phyloP scores from a whole-genome alignment of 1,140 invertebrate species.

The Pachypsylla venusta region DNA sequence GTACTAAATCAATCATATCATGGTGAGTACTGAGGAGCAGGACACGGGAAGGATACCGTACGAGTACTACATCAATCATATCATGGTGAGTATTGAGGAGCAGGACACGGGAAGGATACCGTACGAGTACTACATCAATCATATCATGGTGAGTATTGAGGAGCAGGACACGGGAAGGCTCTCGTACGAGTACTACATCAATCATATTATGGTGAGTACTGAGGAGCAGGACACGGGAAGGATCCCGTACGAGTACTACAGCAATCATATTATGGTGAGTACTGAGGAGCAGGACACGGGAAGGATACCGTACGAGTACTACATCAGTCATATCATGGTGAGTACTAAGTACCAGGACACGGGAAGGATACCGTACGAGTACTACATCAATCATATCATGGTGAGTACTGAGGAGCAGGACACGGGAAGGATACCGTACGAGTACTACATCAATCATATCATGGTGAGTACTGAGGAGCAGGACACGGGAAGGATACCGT shows the following conservation, averaged over 20 bases:
- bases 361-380: too few species aligned
- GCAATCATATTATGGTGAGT: background rate
- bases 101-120: background rate
- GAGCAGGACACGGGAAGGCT: too few species aligned
- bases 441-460: background rate
- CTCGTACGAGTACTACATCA: background rate
- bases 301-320: background rate
- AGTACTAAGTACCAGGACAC: background rate
- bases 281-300: too few species aligned
- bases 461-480: background rate
- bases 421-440: background rate
- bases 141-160: background rate
- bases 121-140: background rate
- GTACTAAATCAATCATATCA: background rate
- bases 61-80: background rate
- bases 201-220: background rate
- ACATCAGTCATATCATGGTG: background rate
- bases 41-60: background rate
- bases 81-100: background rate
- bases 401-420: background rate
- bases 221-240: background rate
- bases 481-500: background rate
- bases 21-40: background rate
- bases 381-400: background rate
- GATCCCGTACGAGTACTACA: background rate